These are phyloP conservation scores for Lacanobia oleracea DNA, from an alignment of 2,888 invertebrate genomes.

Conservation along the genomic window DNA sequence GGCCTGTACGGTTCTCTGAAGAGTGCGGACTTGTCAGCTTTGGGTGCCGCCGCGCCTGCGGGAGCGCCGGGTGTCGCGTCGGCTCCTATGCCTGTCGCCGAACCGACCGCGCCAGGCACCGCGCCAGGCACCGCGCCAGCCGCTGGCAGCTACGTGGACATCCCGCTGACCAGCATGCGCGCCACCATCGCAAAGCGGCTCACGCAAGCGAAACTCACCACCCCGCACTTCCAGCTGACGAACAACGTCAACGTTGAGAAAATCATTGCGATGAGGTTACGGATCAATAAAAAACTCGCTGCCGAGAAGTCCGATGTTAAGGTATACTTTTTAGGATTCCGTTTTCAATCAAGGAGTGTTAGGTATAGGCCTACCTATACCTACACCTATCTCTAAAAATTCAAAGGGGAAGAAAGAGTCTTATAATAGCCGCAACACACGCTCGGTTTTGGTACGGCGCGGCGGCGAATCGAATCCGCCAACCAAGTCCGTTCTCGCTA, in stretches of 20 bases:
- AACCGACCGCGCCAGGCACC: conserved; percentile 32
- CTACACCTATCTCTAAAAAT: no score
- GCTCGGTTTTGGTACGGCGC: no score
- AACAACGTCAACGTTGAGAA: conserved; percentile 96
- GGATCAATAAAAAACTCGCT: conserved; percentile 94
- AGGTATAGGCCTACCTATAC: no score
- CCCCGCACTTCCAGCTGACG: conserved; percentile 99
- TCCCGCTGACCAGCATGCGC: conserved; percentile 96
- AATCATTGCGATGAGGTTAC: conserved; percentile 93
- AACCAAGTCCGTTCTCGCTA: no score
- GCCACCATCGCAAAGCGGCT: conserved; percentile 97
- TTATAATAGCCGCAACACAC: no score
- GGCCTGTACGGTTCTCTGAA: conserved; percentile 96
- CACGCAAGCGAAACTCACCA: conserved; percentile 96
- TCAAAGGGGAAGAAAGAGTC: no score
- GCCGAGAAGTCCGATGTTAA: conserved; percentile 93
- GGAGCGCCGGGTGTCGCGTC: conserved; percentile 58
- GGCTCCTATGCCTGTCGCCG: conserved; percentile 38
- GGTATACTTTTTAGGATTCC: conserved; percentile 66
- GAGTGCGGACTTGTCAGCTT: conserved; percentile 93
- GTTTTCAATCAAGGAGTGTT: no score
- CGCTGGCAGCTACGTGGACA: conserved; percentile 91
- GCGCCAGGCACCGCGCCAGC: conserved; percentile 76
- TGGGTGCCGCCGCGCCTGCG: conserved; percentile 44
- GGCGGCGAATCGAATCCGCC: no score